Percentiles rank a stretch among this genome's conserved stretches.
These are phyloP conservation scores for Patella caerulea DNA, from an alignment of 2,888 invertebrate species.

Conservation along the genomic window DNA sequence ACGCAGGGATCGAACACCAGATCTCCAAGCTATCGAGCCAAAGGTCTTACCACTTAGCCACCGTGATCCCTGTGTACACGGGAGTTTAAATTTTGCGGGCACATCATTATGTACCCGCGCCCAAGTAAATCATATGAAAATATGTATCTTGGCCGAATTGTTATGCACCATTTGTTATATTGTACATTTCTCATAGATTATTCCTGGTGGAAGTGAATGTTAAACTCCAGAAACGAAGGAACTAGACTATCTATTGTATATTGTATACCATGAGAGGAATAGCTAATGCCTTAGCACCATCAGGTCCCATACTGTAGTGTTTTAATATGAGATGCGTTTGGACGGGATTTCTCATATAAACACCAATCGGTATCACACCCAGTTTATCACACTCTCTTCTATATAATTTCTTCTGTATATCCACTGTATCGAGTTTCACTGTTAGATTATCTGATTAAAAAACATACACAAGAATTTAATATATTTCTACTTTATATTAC, in stretches of 20 bases:
- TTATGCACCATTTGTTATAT: neutral
- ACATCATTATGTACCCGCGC: no score
- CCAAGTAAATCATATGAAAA: no score
- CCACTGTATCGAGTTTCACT: conserved; percentile 43
- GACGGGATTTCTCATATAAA: conserved; percentile 46
- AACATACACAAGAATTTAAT: neutral
- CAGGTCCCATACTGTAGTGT: conserved; percentile 47
- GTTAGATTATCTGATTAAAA: conserved; percentile 33
- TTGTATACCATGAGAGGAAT: conserved; percentile 53
- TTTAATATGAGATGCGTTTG: conserved; percentile 27
- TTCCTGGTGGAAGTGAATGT: neutral
- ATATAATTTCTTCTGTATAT: conserved; percentile 55
- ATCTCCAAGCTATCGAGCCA: no score
- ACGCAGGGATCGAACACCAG: no score
- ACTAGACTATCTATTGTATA: neutral
- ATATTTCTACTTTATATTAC: no score
- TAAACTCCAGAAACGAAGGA: no score
- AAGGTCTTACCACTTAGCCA: no score
- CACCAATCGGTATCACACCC: conserved; percentile 55
- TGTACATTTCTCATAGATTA: neutral
- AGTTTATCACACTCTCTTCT: conserved; percentile 47
- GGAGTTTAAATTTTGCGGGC: no score
- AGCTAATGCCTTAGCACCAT: conserved; percentile 54
- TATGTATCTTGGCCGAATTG: neutral
- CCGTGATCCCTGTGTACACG: no score